Base-by-base conservation (phyloP, 2,113 vertebrate genomes). In the Chaetodon trifascialis region DNA sequence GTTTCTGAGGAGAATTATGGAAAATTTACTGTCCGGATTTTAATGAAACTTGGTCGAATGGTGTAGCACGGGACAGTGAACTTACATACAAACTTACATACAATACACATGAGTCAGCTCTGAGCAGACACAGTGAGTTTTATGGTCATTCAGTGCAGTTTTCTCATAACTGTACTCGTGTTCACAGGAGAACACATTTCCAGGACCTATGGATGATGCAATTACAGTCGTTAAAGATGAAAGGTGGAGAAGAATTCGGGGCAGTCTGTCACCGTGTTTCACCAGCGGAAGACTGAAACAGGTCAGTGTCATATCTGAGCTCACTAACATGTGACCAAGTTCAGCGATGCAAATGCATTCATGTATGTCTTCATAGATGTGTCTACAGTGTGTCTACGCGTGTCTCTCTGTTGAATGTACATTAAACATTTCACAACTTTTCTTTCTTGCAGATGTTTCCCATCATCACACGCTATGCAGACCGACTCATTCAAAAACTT, bases 271-370 rank as follows among this genome's bases (percentile, higher is more conserved):
- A 3, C 95, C 95, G 0, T 92, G 93, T 36, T 96, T 96, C 86
- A 96, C 95, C 71, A 95, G 95, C 63, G 95, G 95, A 46, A 86
- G 91, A 73, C 80, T 96, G 40, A 96, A 94, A 83, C 89, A 95
- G 89, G 95, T 96, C 4, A 3, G 56, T 62, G 6, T 65, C 8
- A 46, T 15, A 2, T 52, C 17, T n/a, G 11, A 59, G 30, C 30
- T 52, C 54, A 30, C 15, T 5, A 0, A 64, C 34, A 1, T 19
- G 15, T 68, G 21, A 67, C 30, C 52, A 9, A n/a, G 36, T 63
- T 14, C 63, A 59, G 63, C 12, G 1, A 36, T 23, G 23, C 25
- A 62, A 15, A 76, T 46, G 1, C 7, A 49, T 17, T 12, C 10
- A 19, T 44, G 2, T 34, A 4, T 25, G 11, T 63, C 8, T 19